phyloP scores from a whole-genome alignment of 2,113 vertebrate genomes.

The Myotis lucifugus region DNA sequence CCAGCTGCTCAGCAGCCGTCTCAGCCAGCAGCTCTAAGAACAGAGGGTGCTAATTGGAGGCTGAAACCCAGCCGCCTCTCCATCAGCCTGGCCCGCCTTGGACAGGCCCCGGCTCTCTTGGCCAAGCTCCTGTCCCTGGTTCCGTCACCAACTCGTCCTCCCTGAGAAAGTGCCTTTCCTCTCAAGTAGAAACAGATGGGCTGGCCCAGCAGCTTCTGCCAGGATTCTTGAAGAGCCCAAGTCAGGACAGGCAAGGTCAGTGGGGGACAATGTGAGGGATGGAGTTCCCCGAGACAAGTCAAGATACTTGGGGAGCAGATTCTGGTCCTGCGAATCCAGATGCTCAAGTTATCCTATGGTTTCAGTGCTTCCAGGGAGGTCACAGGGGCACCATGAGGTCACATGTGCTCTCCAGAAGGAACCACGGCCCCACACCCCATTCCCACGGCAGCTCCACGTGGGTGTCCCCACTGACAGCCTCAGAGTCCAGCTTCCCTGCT shows the following conservation, averaged over 20 bases:
- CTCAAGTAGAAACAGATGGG: not conserved
- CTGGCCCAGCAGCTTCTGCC: not conserved
- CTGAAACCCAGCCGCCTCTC: not conserved
- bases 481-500: rapidly evolving
- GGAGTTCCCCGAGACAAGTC: not conserved
- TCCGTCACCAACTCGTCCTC: not conserved
- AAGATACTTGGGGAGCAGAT: not conserved
- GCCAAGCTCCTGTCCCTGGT: not conserved
- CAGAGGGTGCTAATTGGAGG: constrained; percentile 60
- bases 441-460: not conserved
- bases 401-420: not conserved
- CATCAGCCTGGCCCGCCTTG: not conserved
- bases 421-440: rapidly evolving
- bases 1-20: constrained; percentile 22
- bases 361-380: not conserved
- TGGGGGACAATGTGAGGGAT: not conserved
- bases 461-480: no score
- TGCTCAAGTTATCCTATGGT: not conserved
- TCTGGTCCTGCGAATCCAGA: not conserved
- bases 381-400: not conserved
- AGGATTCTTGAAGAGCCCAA: not conserved
- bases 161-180: not conserved
- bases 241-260: not conserved
- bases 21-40: not conserved
- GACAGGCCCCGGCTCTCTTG: not conserved